Conservation (phyloP, 2,797 vertebrate genomes). For the Phalanger gymnotis region DNA sequence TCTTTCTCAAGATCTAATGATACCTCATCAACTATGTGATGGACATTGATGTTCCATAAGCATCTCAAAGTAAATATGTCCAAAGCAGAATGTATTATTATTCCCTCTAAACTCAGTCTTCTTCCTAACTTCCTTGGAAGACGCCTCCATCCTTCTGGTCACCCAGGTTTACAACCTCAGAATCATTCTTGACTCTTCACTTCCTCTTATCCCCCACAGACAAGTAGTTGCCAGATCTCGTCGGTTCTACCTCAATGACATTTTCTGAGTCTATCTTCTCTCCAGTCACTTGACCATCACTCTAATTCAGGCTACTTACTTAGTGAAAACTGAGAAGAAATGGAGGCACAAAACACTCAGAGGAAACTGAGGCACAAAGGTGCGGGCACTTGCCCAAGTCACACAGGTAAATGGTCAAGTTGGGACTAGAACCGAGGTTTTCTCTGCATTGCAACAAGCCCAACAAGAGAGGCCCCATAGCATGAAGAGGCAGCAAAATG, state of each 20-base stretch:
- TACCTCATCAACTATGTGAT: neutral
- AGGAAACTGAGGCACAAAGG: neutral
- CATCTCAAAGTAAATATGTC: neutral
- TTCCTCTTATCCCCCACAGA: neutral
- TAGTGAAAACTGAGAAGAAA: neutral
- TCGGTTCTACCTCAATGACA: neutral
- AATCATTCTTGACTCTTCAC: neutral
- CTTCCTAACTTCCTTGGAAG: neutral
- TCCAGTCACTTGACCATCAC: neutral
- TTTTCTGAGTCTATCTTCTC: neutral
- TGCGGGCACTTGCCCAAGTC: neutral
- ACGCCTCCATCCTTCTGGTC: neutral
- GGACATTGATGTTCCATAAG: neutral
- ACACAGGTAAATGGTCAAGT: neutral
- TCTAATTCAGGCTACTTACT: neutral
- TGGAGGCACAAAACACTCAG: neutral
- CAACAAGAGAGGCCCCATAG: neutral
- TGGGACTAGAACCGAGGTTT: neutral
- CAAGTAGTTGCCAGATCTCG: neutral
- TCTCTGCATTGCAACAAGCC: neutral
- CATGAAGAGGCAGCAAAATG: neutral
- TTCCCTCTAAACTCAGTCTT: neutral
- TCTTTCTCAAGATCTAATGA: neutral
- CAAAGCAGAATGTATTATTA: neutral
- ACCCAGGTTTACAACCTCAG: neutral